Evolutionary conservation across 35 echinoderm and acorn worm species (phyloP).

Genomic region (Lytechinus pictus): DNA sequence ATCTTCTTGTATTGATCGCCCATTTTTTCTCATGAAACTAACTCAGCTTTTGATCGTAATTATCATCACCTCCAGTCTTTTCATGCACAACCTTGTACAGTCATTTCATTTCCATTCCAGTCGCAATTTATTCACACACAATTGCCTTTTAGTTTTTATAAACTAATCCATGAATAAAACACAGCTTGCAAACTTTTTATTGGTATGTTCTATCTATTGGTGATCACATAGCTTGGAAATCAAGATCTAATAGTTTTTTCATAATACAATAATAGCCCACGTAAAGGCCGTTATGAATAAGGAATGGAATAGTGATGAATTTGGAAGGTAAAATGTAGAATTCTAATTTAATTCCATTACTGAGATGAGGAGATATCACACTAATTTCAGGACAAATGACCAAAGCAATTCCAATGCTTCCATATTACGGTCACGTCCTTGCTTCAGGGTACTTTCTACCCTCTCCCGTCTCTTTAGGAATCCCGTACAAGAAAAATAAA

Average conservation of each 20-base stretch:
- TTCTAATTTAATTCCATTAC: conserved; percentile 29
- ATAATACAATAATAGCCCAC: neutral
- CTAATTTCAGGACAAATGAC: conserved; percentile 2
- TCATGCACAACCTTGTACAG: neutral
- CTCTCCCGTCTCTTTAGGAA: neutral
- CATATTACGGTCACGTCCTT: conserved; percentile 25
- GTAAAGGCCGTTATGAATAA: neutral
- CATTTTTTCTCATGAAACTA: neutral
- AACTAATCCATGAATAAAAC: neutral
- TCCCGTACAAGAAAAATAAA: neutral
- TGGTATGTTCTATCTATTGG: neutral
- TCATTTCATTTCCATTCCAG: neutral
- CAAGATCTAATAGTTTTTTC: neutral
- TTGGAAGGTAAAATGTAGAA: neutral
- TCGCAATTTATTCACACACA: neutral
- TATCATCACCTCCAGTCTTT: neutral
- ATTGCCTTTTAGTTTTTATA: neutral
- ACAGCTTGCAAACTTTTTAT: neutral
- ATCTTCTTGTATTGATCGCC: no score
- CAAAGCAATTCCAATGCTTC: neutral
- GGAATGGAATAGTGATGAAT: conserved; percentile 4
- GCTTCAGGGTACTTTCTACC: neutral
- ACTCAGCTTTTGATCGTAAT: neutral
- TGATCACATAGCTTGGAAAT: neutral
- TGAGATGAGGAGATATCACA: neutral